These are phyloP conservation scores for Triplophysa dalaica DNA, from an alignment of 2,113 vertebrate genomes.

Conservation along the genomic window DNA sequence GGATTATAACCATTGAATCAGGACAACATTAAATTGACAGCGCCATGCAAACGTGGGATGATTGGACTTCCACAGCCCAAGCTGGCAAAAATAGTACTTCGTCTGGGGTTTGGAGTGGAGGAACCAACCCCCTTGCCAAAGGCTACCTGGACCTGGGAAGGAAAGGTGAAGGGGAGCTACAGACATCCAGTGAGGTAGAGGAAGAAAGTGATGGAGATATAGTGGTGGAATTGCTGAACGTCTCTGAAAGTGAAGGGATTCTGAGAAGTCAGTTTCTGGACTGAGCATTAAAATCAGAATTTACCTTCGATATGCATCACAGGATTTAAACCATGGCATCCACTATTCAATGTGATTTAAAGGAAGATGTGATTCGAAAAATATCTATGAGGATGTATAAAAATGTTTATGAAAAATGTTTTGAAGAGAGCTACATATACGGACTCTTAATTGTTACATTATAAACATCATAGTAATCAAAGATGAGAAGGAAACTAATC, in stretches of 20 bases:
- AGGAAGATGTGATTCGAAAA: neutral
- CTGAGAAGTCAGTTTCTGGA: slow-evolving; percentile 72
- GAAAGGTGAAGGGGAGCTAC: neutral
- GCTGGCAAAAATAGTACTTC: neutral
- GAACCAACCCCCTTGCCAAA: neutral
- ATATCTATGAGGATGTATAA: neutral
- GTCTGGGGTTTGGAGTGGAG: neutral
- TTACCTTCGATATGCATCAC: neutral
- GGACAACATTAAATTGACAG: neutral
- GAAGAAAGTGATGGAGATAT: slow-evolving; percentile 11
- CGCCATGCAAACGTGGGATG: neutral
- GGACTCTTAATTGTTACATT: neutral
- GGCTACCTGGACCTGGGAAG: slow-evolving; percentile 3
- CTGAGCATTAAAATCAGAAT: neutral
- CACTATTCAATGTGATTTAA: neutral
- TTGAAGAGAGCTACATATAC: neutral
- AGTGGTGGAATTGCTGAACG: slow-evolving; percentile 2
- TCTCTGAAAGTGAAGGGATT: slow-evolving; percentile 30
- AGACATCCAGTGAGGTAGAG: slow-evolving; percentile 5
- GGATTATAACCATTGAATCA: neutral
- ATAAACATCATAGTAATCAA: neutral
- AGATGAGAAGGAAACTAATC: no score
- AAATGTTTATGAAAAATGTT: neutral
- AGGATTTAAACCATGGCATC: neutral
- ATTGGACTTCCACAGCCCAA: neutral